Percentiles rank a stretch among this genome's conserved stretches.
These are phyloP conservation scores for Schizopygopsis malacanthus DNA, from an alignment of 2,797 vertebrate genomes.

Conservation along the genomic window DNA sequence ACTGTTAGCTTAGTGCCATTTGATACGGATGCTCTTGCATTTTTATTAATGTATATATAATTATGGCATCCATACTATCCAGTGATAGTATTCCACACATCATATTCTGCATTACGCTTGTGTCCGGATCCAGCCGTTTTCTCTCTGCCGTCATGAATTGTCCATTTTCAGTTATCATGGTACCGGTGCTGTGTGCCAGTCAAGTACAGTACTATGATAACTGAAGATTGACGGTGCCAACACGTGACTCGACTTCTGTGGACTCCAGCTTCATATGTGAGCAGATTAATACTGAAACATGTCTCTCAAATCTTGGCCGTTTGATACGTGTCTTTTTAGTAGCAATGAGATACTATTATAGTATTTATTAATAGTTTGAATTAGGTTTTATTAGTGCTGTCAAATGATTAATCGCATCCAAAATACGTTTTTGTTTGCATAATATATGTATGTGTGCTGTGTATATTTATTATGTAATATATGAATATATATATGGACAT, in stretches of 20 bases:
- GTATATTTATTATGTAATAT: no score
- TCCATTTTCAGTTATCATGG: conserved; percentile 99
- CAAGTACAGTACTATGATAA: conserved; percentile 99
- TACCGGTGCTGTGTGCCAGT: conserved; percentile 98
- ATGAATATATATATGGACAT: no score
- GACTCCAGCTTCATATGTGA: background rate
- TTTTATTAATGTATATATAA: background rate
- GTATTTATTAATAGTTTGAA: background rate
- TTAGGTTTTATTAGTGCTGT: background rate
- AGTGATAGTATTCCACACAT: background rate
- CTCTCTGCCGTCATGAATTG: conserved; percentile 84
- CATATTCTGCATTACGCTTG: background rate
- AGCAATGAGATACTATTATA: no score
- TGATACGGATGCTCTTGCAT: background rate
- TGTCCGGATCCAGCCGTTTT: background rate
- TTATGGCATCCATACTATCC: background rate
- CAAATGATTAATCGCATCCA: no score
- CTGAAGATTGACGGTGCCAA: conserved; percentile 99
- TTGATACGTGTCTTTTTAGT: background rate
- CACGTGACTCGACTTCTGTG: conserved; percentile 67
- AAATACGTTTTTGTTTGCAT: no score
- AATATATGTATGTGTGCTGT: no score
- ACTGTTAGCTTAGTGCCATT: background rate
- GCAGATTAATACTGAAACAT: background rate
- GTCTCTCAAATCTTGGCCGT: background rate